Conservation (phyloP, 2,888 invertebrate species). For the Apamea crenata region DNA sequence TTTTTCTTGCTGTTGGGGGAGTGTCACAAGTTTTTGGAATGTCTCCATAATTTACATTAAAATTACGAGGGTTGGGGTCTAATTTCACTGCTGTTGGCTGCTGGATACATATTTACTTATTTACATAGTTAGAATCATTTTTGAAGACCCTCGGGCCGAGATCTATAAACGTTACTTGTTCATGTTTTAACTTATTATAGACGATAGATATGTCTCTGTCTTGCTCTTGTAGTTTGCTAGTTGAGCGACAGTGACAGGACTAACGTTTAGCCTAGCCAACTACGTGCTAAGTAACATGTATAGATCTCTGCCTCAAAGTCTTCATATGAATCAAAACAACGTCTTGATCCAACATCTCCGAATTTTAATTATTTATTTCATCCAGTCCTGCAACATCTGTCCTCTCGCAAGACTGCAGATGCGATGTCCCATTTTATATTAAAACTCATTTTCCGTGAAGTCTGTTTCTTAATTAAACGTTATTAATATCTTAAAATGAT, state of each 20-base stretch:
- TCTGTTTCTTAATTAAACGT: constrained; percentile 70
- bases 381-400: constrained; percentile 47
- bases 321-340: neutral
- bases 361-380: constrained; percentile 27
- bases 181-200: neutral
- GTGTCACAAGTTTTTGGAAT: constrained; percentile 53
- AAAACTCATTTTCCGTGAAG: constrained; percentile 64
- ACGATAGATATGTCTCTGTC: neutral
- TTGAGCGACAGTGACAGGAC: neutral
- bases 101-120: constrained; percentile 9
- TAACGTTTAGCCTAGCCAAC: no score
- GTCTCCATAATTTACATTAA: constrained; percentile 49
- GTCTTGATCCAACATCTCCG: neutral
- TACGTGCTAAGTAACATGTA: neutral
- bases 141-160: no score
- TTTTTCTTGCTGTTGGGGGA: constrained; percentile 48
- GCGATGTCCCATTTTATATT: constrained; percentile 63
- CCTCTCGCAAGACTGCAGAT: constrained; percentile 48
- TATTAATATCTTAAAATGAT: constrained; percentile 71
- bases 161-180: neutral
- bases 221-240: neutral
- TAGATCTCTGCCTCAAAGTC: neutral
- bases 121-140: neutral
- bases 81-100: constrained; percentile 23
- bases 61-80: constrained; percentile 30